phyloP scores from a whole-genome alignment of 2,797 vertebrate genomes.

The Cetoscarus ocellatus region DNA sequence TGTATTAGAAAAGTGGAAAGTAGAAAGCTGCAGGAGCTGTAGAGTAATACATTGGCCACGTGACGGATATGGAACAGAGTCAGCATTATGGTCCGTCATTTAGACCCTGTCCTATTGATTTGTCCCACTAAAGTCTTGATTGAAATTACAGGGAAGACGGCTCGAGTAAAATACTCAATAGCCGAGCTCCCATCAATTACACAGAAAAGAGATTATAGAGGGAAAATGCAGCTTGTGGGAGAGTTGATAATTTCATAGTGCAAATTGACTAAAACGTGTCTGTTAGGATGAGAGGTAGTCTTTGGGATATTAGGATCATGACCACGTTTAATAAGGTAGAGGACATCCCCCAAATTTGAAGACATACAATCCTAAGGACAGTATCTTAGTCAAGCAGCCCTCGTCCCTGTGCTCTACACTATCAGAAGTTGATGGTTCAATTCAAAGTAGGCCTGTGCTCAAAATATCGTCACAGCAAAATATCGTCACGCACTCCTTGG shows the following conservation, averaged over 20 bases:
- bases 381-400: too few relatives aligned
- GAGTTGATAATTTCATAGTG: conserved; percentile 37
- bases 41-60: conserved; percentile 28
- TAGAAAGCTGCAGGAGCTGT: conserved; percentile 26
- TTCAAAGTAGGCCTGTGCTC: too few relatives aligned
- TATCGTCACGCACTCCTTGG: too few relatives aligned
- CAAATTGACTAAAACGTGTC: conserved; percentile 42
- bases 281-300: conserved; percentile 21
- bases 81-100: conserved; percentile 63
- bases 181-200: conserved; percentile 62
- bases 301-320: conserved; percentile 29
- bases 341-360: neutral
- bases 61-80: conserved; percentile 62
- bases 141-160: conserved; percentile 69
- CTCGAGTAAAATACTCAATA: conserved; percentile 65
- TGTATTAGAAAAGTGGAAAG: conserved; percentile 20
- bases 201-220: conserved; percentile 42
- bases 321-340: conserved; percentile 27
- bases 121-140: conserved; percentile 66
- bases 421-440: too few relatives aligned
- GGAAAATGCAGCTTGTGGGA: conserved; percentile 44
- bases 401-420: too few relatives aligned
- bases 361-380: neutral
- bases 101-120: conserved; percentile 71
- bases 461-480: too few relatives aligned